phyloP scores from a whole-genome alignment of 1,140 invertebrate species.

The Tyrophagus putrescentiae region DNA sequence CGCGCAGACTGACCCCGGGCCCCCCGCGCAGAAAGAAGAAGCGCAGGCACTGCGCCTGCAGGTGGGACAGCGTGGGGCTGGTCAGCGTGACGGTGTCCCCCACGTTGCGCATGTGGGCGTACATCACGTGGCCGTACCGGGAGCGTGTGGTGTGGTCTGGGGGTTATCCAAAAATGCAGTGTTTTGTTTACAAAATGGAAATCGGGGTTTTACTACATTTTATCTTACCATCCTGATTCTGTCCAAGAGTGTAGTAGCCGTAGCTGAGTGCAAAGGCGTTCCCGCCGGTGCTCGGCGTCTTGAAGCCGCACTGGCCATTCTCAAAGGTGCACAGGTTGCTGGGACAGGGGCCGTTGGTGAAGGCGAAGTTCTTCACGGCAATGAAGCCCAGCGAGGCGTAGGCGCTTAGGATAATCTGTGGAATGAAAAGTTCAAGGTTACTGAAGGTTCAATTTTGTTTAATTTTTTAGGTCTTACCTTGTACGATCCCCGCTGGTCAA shows the following conservation, averaged over 20 bases:
- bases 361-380: background rate
- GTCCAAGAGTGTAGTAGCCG: background rate
- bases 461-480: background rate
- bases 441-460: no score
- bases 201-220: no score
- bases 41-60: background rate
- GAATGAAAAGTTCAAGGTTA: no score
- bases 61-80: background rate
- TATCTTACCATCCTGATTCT: no score
- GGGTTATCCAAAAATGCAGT: no score
- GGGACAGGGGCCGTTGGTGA: background rate
- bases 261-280: background rate
- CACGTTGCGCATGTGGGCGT: background rate
- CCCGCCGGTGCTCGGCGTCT: background rate
- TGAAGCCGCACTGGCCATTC: background rate
- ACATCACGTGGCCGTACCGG: background rate
- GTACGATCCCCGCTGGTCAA: background rate
- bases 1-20: background rate
- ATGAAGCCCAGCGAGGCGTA: background rate
- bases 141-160: background rate
- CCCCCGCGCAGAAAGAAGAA: background rate
- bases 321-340: background rate
- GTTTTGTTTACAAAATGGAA: no score
- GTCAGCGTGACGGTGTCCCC: background rate
- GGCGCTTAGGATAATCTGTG: no score